A percentile compares a stretch with the other conserved stretches of the same genome.
Conservation (phyloP, 2,888 invertebrate species). For the Criorhina ranunculi region DNA sequence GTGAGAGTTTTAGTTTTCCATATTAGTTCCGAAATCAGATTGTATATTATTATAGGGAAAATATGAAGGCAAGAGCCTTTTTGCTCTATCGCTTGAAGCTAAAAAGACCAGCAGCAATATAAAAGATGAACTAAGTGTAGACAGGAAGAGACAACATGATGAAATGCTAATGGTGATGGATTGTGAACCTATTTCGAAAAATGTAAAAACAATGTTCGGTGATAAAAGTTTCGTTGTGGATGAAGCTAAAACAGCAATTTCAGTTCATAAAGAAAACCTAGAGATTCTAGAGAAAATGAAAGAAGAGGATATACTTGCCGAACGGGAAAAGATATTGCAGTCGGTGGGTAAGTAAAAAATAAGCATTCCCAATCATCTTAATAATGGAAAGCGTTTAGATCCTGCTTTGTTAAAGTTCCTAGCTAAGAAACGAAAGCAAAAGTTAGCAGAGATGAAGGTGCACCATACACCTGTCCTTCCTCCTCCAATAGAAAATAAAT, state of each 20-base stretch:
- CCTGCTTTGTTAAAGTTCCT: slow-evolving; percentile 80
- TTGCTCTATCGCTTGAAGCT: slow-evolving; percentile 85
- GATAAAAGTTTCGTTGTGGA: slow-evolving; percentile 81
- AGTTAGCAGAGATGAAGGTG: slow-evolving; percentile 40
- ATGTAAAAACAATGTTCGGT: slow-evolving; percentile 65
- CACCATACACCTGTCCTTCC: not conserved
- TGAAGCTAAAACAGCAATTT: slow-evolving; percentile 85
- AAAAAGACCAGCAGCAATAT: slow-evolving; percentile 68
- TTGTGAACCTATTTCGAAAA: slow-evolving; percentile 53
- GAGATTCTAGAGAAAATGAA: slow-evolving; percentile 88
- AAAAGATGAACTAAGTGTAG: not conserved
- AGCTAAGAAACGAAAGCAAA: slow-evolving; percentile 78
- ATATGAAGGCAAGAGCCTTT: slow-evolving; percentile 84
- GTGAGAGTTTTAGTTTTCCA: slow-evolving; percentile 25
- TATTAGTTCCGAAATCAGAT: not conserved
- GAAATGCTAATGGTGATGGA: slow-evolving; percentile 72
- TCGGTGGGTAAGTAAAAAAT: slow-evolving; percentile 80
- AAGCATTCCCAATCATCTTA: not conserved
- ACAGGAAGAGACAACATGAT: slow-evolving; percentile 46
- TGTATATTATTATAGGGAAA: not conserved
- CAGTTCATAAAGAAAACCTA: slow-evolving; percentile 91
- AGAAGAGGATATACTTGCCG: slow-evolving; percentile 90
- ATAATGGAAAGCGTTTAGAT: slow-evolving; percentile 77
- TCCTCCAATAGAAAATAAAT: not conserved
- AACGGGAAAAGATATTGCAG: slow-evolving; percentile 88